phyloP scores from a whole-genome alignment of 2,797 vertebrate species.

The Rhincodon typus region DNA sequence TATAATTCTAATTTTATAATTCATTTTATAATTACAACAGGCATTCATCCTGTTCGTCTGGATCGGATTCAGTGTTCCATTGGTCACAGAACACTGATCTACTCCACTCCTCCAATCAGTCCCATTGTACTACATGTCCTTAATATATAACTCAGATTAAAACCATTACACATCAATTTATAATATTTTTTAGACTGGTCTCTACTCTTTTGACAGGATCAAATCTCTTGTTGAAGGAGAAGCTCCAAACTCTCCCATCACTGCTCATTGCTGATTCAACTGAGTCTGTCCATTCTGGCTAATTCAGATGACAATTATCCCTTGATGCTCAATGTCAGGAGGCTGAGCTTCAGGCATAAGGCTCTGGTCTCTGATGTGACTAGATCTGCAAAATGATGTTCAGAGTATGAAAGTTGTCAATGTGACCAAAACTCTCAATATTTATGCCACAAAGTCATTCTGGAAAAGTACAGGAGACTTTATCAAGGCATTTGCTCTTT shows the following conservation, averaged over 20 bases:
- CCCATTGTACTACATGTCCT: neutral
- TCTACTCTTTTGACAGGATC: neutral
- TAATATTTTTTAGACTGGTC: neutral
- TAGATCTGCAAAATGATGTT: neutral
- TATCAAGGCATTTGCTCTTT: neutral
- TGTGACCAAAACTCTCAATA: neutral
- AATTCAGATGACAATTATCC: neutral
- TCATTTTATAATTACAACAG: constrained; percentile 12
- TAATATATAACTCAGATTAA: neutral
- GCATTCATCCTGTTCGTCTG: constrained; percentile 27
- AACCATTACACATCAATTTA: neutral
- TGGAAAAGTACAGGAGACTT: neutral
- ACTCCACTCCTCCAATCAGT: neutral
- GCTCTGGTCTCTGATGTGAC: neutral
- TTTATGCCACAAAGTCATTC: neutral
- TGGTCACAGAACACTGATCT: neutral
- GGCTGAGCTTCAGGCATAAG: neutral
- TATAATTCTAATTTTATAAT: too few species aligned
- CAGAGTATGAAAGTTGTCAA: neutral
- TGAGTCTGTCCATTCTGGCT: neutral
- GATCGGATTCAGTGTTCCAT: neutral
- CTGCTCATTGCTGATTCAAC: neutral
- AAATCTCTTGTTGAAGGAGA: neutral
- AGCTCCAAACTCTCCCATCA: neutral
- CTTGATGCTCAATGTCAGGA: neutral